Evolutionary conservation across 1,140 invertebrate genomes (phyloP).

Genomic region (Ceratosolen solmsi): DNA sequence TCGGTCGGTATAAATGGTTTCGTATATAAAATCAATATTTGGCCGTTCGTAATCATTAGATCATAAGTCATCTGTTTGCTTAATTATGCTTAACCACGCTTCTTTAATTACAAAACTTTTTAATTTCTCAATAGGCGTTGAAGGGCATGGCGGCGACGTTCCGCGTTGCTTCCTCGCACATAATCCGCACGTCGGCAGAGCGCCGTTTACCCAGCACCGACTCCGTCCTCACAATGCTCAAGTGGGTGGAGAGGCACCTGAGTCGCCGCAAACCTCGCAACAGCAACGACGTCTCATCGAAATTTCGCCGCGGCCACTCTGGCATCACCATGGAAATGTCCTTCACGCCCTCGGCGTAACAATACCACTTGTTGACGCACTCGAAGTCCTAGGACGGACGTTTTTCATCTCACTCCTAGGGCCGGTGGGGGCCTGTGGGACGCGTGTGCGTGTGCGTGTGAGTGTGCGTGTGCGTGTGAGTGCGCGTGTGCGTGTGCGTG

Average conservation of each 20-base stretch:
- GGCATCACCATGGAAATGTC: slow-evolving; percentile 84
- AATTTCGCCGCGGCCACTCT: slow-evolving; percentile 75
- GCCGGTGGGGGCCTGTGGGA: no score
- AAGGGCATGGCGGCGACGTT: slow-evolving; percentile 94
- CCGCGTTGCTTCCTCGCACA: slow-evolving; percentile 87
- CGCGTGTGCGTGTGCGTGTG: no score
- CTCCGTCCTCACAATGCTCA: slow-evolving; percentile 89
- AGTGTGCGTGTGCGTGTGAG: no score
- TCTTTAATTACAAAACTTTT: not conserved
- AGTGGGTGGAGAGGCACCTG: slow-evolving; percentile 90
- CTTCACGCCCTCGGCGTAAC: slow-evolving; percentile 64
- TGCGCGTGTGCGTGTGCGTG: no score
- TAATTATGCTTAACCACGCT: no score
- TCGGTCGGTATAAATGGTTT: no score
- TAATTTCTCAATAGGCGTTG: slow-evolving; percentile 76
- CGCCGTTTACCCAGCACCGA: slow-evolving; percentile 88
- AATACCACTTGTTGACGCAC: not conserved
- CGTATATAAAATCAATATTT: no score
- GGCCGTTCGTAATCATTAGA: no score
- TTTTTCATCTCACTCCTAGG: not conserved
- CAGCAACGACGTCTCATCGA: slow-evolving; percentile 73
- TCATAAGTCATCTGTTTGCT: no score
- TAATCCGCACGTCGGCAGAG: slow-evolving; percentile 89
- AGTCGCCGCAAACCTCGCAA: slow-evolving; percentile 81
- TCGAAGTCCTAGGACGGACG: not conserved